Conservation (phyloP, 2,797 vertebrate genomes). For the Pteronotus mesoamericanus region DNA sequence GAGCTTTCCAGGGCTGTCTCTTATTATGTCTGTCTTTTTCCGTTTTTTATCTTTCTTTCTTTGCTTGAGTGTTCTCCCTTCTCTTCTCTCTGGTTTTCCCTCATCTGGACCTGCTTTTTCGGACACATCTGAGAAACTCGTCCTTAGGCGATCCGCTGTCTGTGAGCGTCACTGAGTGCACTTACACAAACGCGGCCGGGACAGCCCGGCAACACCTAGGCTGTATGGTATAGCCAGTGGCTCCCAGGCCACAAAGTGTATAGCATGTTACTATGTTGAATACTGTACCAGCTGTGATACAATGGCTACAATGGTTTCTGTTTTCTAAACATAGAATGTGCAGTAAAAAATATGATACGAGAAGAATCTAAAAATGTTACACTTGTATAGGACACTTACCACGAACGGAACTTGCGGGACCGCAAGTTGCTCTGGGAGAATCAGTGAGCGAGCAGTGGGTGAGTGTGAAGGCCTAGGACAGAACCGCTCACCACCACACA, state of each 20-base stretch:
- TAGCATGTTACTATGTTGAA: neutral
- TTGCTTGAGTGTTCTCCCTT: neutral
- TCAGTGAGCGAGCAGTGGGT: neutral
- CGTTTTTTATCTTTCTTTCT: neutral
- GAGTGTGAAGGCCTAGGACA: neutral
- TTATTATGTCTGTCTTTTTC: neutral
- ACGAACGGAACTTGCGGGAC: no score
- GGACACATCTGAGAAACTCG: neutral
- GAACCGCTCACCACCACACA: neutral
- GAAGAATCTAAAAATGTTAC: neutral
- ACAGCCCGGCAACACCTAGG: neutral
- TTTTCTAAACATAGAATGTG: neutral
- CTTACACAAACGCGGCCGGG: neutral
- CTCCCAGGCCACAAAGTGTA: neutral
- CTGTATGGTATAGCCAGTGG: neutral
- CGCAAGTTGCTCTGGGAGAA: neutral
- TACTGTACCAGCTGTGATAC: neutral
- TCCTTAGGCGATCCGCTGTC: no score
- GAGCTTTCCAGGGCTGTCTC: neutral
- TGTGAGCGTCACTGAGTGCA: neutral
- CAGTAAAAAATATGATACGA: neutral
- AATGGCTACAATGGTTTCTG: neutral
- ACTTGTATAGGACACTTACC: no score
- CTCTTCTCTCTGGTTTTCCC: neutral
- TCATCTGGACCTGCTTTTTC: neutral